Percentiles rank a stretch among this genome's conserved stretches.
These are phyloP conservation scores for Sporophila hypoxantha DNA, from an alignment of 2,113 vertebrate species.

Conservation along the genomic window DNA sequence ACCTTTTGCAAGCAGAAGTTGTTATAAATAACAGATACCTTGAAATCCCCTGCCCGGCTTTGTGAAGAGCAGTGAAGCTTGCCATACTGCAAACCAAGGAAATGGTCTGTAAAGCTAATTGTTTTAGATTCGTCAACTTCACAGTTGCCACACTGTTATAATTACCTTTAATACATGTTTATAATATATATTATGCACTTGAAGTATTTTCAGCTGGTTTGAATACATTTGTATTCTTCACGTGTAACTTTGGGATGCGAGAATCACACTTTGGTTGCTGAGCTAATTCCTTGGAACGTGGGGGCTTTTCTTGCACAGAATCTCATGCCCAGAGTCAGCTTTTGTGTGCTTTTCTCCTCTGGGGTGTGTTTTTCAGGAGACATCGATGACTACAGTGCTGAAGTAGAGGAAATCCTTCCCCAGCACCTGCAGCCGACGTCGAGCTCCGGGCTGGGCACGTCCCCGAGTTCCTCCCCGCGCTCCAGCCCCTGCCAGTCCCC, in stretches of 20 bases:
- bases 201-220: background rate
- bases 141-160: background rate
- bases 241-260: background rate
- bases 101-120: background rate
- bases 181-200: background rate
- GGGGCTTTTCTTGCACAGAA: background rate
- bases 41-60: background rate
- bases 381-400: slow-evolving; percentile 84
- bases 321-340: background rate
- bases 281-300: background rate
- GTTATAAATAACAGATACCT: background rate
- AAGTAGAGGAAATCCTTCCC: slow-evolving; percentile 90
- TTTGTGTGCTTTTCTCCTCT: background rate
- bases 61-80: background rate
- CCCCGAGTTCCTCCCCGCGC: slow-evolving; percentile 84
- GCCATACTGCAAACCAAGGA: background rate
- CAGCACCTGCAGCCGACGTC: slow-evolving; percentile 87
- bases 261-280: background rate
- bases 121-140: background rate
- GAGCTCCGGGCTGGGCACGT: slow-evolving; percentile 74
- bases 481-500: slow-evolving; percentile 91
- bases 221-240: background rate
- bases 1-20: background rate
- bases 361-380: slow-evolving; percentile 76
- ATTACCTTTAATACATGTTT: background rate